Percentiles rank a stretch among this genome's conserved stretches.
Conservation (phyloP, 2,797 vertebrate genomes). For the Salarias fasciatus region DNA sequence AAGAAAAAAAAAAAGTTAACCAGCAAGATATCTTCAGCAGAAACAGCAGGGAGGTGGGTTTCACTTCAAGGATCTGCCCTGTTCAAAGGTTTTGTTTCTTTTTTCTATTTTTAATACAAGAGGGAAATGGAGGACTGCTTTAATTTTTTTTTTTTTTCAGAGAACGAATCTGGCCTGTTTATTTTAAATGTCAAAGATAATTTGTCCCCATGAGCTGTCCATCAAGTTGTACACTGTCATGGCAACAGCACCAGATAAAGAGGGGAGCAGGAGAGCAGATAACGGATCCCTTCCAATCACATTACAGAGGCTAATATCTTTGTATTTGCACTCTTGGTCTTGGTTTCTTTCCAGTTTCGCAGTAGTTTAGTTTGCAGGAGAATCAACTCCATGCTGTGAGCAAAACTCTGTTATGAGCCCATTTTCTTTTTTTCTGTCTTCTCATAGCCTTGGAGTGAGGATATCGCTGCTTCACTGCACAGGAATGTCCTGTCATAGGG, state of each 20-base stretch:
- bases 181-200: conserved; percentile 58
- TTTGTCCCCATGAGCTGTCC: conserved; percentile 51
- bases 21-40: conserved; percentile 1
- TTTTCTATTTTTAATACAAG: conserved; percentile 14
- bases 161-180: conserved; percentile 27
- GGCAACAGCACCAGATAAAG: conserved; percentile 49
- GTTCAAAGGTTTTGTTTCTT: background rate
- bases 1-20: conserved; percentile 4
- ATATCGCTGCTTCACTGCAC: conserved; percentile 62
- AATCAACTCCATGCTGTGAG: conserved; percentile 7
- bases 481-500: conserved; percentile 63
- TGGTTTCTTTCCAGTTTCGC: conserved; percentile 32
- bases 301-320: conserved; percentile 29
- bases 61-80: background rate
- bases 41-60: background rate
- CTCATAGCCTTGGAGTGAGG: conserved; percentile 58
- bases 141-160: background rate
- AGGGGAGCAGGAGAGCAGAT: conserved; percentile 34
- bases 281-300: conserved; percentile 19
- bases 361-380: conserved; percentile 29
- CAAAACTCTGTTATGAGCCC: conserved; percentile 21
- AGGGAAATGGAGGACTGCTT: background rate
- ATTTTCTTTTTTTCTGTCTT: conserved; percentile 39
- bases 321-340: conserved; percentile 15
- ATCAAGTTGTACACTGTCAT: conserved; percentile 56